phyloP scores from a whole-genome alignment of 2,888 invertebrate species.

The Allygus modestus region DNA sequence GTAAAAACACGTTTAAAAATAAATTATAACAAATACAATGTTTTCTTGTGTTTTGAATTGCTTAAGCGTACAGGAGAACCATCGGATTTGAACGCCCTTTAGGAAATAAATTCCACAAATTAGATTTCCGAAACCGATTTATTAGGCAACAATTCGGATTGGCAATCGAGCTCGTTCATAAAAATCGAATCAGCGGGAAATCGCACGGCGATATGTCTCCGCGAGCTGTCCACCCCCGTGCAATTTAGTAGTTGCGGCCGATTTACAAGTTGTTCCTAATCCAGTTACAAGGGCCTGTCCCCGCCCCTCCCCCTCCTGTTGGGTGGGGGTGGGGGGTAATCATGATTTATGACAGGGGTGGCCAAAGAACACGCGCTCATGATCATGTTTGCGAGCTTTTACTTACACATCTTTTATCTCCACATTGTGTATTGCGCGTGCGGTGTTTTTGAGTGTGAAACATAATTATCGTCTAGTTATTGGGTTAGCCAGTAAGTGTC shows the following conservation, averaged over 20 bases:
- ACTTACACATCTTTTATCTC: conserved; percentile 20
- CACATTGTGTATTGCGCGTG: neutral
- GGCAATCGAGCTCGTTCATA: conserved; percentile 48
- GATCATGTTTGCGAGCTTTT: conserved; percentile 49
- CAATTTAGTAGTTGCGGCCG: conserved; percentile 51
- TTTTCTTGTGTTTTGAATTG: no score
- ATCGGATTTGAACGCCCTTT: neutral
- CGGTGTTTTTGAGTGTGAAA: conserved; percentile 15
- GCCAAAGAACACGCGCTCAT: conserved; percentile 9
- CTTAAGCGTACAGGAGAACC: neutral
- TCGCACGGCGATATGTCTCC: neutral
- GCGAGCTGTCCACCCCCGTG: conserved; percentile 37
- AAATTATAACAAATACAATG: no score
- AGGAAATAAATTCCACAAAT: conserved; percentile 17
- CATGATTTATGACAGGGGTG: conserved; percentile 34
- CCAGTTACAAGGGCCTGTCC: conserved; percentile 27
- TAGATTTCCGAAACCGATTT: conserved; percentile 31
- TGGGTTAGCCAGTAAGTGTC: neutral
- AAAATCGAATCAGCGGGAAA: conserved; percentile 47
- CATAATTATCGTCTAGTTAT: neutral
- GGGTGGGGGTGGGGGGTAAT: neutral
- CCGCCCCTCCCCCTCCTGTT: neutral
- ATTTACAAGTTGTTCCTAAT: conserved; percentile 46
- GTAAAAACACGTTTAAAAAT: no score
- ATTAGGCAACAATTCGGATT: conserved; percentile 31